Base-by-base conservation (phyloP, 2,113 vertebrate genomes). In the Muntiacus muntjak region DNA sequence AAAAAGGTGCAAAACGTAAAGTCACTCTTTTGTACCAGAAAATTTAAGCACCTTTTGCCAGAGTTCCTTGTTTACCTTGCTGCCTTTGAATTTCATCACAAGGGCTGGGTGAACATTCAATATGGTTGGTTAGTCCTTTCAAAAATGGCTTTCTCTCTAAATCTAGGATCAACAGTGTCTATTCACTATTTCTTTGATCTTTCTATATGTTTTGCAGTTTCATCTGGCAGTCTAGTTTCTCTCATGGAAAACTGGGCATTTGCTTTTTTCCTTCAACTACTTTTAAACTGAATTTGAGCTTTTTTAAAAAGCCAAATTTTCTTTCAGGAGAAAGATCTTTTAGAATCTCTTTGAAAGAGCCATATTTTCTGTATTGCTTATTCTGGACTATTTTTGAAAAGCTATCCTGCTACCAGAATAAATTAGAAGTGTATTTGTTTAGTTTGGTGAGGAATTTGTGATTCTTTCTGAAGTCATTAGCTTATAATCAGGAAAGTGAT, bases 281-380 rank as follows among this genome's bases (percentile, higher is more conserved):
- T 79, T 87, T 62, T 19, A 87, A 90, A 57, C n/a, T 76, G 54
- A 96, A 57, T 88, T 74, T 40, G 33, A 95, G 25, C 36, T 28
- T 52, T 88, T 55, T 26, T 5, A 26, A 55, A 67, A 26, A 55
- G 78, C 4, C 13, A 87, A 81, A 50, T 97, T 96, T 87, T 10
- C 33, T 97, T 84, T 94, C 6, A 26, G 30, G 62, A 89, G 58
- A 96, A 87, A 87, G 5, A 23, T 84, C 43, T 30, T 94, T 93
- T 78, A 79, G 85, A 74, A 95, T 26, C 19, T 89, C 25, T 94
- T 97, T 55, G 47, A 92, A 87, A 89, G 52, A 90, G 26, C 93
- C 60, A 86, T 28, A 40, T 74, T 79, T 60, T 94, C 2, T 88
- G 36, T 71, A 3, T 62, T 93, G 33, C 5, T 81, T 81, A 89